phyloP scores from a whole-genome alignment of 2,113 vertebrate genomes.

The Halcyon senegalensis region DNA sequence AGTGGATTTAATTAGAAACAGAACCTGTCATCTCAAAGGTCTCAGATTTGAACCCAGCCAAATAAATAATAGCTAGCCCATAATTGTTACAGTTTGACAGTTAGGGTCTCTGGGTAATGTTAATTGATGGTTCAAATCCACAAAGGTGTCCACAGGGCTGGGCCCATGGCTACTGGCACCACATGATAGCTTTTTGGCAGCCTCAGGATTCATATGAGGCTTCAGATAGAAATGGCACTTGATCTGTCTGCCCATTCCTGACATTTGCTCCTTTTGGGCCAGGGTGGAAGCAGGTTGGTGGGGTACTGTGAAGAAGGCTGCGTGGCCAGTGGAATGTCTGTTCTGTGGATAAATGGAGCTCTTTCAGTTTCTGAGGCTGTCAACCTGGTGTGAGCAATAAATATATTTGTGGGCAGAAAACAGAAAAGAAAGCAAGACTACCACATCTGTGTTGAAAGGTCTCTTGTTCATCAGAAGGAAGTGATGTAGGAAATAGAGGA shows the following conservation, averaged over 20 bases:
- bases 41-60: not conserved
- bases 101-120: not conserved
- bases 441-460: conserved; percentile 46
- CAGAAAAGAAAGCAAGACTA: conserved; percentile 38
- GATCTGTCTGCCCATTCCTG: not conserved
- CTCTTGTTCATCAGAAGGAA: conserved; percentile 56
- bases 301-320: not conserved
- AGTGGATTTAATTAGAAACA: not conserved
- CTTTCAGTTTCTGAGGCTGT: conserved; percentile 8
- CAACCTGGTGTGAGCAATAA: conserved; percentile 11
- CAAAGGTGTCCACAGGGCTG: not conserved
- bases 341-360: not conserved
- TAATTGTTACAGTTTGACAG: not conserved
- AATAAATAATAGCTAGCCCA: not conserved
- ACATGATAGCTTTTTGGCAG: not conserved
- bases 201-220: not conserved
- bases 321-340: not conserved
- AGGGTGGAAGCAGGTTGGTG: not conserved
- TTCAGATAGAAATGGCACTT: not conserved
- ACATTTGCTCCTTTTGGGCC: not conserved
- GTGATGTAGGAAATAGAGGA: conserved; percentile 40
- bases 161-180: not conserved
- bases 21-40: not conserved
- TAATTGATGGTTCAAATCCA: not conserved
- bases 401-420: conserved; percentile 38